phyloP scores from a whole-genome alignment of 2,797 vertebrate genomes.

The Orientallactaga sibirica region DNA sequence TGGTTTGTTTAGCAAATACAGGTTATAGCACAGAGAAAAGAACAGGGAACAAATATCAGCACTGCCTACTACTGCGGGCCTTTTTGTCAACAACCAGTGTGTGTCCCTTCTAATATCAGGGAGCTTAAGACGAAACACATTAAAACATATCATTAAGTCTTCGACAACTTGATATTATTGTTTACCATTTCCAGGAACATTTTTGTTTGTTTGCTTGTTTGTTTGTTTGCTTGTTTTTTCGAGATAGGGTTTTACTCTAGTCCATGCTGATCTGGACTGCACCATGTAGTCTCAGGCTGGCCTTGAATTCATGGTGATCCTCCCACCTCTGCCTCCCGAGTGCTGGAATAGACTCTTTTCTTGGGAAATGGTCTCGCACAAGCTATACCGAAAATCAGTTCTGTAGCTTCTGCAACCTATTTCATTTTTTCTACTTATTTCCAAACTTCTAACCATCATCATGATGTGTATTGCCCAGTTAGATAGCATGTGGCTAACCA shows the following conservation, averaged over 20 bases:
- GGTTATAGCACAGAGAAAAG: not conserved
- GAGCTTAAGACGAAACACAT: conserved; percentile 16
- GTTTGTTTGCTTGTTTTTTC: no score
- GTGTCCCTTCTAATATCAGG: not conserved
- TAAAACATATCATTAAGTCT: not conserved
- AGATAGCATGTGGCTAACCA: not conserved
- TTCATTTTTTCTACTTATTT: conserved; percentile 12
- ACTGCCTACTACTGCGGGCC: not conserved
- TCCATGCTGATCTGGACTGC: no score
- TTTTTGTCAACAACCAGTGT: conserved; percentile 1
- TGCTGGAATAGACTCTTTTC: not conserved
- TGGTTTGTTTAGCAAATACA: conserved; percentile 65
- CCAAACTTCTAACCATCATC: not conserved
- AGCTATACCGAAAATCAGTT: not conserved
- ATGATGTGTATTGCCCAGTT: not conserved
- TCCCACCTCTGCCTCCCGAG: no score
- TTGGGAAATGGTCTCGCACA: not conserved
- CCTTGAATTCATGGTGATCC: no score
- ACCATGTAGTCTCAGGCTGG: no score
- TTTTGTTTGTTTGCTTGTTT: not conserved
- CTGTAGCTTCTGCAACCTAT: not conserved
- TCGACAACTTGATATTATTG: not conserved
- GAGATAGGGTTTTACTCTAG: no score
- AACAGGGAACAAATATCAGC: not conserved
- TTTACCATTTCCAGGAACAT: conserved; percentile 8